A percentile compares a stretch with the other conserved stretches of the same genome.
Conservation (phyloP, 2,113 vertebrate species). For the Erpornis zantholeuca region DNA sequence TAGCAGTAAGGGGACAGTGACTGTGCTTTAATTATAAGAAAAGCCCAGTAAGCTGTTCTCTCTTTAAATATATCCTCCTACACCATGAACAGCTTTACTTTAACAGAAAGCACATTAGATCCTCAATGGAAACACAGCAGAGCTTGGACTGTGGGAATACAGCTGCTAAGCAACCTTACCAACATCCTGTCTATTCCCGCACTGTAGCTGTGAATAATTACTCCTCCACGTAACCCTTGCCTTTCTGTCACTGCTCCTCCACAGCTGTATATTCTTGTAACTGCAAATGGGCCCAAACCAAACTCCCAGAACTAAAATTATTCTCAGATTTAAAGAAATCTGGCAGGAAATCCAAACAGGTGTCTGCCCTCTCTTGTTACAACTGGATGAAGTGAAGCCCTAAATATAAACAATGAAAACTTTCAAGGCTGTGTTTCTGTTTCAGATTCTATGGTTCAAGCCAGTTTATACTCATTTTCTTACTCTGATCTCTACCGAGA, state of each 20-base stretch:
- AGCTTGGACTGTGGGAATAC: not conserved
- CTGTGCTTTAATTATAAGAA: not conserved
- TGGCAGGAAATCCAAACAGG: constrained; percentile 31
- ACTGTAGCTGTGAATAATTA: not conserved
- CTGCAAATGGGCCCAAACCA: not conserved
- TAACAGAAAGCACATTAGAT: not conserved
- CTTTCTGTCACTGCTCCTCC: not conserved
- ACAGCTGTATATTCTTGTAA: not conserved
- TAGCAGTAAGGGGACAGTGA: not conserved
- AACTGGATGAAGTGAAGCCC: not conserved
- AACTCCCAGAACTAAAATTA: not conserved
- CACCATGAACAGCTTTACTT: not conserved
- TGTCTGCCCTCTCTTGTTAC: not conserved
- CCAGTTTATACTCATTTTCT: not conserved
- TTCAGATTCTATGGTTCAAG: not conserved
- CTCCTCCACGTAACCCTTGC: not conserved
- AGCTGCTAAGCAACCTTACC: constrained; percentile 46
- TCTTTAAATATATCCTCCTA: not conserved
- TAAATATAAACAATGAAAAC: not conserved
- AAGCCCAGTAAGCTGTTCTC: not conserved
- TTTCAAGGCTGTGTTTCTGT: not conserved
- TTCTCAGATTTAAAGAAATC: not conserved
- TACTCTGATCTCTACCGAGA: not conserved
- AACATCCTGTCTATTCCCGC: not conserved
- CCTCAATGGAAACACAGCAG: not conserved